phyloP scores from a whole-genome alignment of 2,888 invertebrate species.

The Chymomyza caudatula region DNA sequence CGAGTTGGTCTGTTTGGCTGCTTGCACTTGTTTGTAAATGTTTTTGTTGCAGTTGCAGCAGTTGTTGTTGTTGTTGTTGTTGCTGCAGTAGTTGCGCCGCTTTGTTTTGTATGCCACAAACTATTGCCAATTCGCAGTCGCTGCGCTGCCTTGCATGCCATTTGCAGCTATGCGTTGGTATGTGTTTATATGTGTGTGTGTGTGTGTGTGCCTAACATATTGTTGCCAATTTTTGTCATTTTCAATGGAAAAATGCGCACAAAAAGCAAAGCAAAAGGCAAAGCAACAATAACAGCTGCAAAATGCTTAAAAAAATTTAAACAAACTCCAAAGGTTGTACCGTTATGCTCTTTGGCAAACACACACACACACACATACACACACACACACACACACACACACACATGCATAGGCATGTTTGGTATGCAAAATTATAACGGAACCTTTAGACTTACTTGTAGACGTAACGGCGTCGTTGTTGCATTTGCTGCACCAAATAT shows the following conservation, averaged over 20 bases:
- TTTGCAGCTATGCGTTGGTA: background rate
- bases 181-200: constrained; percentile 6
- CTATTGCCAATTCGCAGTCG: constrained; percentile 35
- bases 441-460: background rate
- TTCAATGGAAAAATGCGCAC: constrained; percentile 26
- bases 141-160: background rate
- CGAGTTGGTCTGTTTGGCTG: constrained; percentile 45
- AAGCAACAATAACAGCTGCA: constrained; percentile 1
- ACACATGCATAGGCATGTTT: constrained; percentile 25
- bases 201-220: constrained; percentile 56
- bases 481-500: constrained; percentile 9
- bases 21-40: constrained; percentile 56
- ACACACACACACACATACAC: constrained; percentile 10
- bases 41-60: constrained; percentile 27
- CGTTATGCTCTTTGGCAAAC: too few relatives aligned
- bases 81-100: constrained; percentile 42
- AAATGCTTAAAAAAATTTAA: constrained; percentile 19
- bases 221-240: constrained; percentile 53
- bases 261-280: constrained; percentile 14
- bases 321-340: constrained; percentile 15
- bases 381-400: constrained; percentile 7
- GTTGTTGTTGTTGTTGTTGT: constrained; percentile 39
- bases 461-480: constrained; percentile 2
- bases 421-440: constrained; percentile 18
- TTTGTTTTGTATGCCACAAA: constrained; percentile 46